A percentile compares a stretch with the other conserved stretches of the same genome.
Evolutionary conservation across 2,888 invertebrate species (phyloP).

Genomic region (Cryptocephalus moraei): DNA sequence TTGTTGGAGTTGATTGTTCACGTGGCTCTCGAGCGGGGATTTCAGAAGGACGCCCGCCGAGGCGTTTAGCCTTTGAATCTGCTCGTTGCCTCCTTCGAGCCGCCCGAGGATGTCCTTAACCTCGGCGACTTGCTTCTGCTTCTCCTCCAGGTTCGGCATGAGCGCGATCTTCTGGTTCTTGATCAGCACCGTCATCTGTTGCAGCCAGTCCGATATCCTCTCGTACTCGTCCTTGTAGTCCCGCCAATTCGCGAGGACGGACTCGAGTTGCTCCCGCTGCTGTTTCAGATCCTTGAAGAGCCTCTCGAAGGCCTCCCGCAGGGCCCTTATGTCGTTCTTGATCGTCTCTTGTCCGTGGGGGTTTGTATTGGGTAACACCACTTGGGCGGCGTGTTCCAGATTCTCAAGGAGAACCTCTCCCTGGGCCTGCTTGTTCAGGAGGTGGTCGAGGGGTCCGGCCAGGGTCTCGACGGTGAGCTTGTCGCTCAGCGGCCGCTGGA

Average conservation of each 20-base stretch:
- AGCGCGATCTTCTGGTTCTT: constrained; percentile 83
- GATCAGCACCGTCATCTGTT: constrained; percentile 82
- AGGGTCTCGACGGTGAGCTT: constrained; percentile 83
- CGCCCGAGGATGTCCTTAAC: constrained; percentile 67
- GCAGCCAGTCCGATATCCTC: constrained; percentile 82
- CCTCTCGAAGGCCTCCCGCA: constrained; percentile 74
- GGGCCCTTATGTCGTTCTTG: constrained; percentile 73
- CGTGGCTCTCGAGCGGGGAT: constrained; percentile 78
- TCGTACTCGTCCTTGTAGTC: constrained; percentile 91
- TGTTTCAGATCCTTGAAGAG: constrained; percentile 78
- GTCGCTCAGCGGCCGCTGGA: constrained; percentile 75
- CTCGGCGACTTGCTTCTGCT: constrained; percentile 73
- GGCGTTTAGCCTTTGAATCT: constrained; percentile 75
- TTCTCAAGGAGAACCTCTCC: constrained; percentile 82
- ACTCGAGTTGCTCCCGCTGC: constrained; percentile 75
- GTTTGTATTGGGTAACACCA: constrained; percentile 75
- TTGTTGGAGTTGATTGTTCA: constrained; percentile 77
- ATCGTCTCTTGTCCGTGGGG: constrained; percentile 69
- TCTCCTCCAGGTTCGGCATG: constrained; percentile 69
- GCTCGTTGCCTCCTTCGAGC: constrained; percentile 65
- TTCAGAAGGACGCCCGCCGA: constrained; percentile 65
- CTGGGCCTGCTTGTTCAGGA: constrained; percentile 83
- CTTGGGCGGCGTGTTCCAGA: constrained; percentile 78
- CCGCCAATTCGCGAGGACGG: constrained; percentile 73
- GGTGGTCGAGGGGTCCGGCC: constrained; percentile 73